Percentiles rank a stretch among this genome's conserved stretches.
These are phyloP conservation scores for Chlorops oryzae DNA, from an alignment of 1,140 invertebrate genomes.

Conservation along the genomic window DNA sequence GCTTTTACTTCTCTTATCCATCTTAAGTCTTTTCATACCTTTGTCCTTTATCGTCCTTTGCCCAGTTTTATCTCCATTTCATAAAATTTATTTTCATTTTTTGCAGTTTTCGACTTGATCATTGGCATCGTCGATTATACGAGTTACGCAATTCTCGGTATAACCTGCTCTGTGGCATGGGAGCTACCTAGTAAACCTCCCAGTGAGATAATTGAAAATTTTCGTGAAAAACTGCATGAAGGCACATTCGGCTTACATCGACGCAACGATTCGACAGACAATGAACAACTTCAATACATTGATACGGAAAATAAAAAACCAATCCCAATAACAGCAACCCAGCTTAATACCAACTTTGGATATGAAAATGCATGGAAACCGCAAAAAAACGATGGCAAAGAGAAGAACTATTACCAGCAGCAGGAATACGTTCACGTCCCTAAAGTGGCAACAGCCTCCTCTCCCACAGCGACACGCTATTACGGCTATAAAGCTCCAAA, in stretches of 20 bases:
- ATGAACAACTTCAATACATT: neutral
- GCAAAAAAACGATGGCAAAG: neutral
- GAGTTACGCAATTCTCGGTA: constrained; percentile 56
- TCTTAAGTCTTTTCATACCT: neutral
- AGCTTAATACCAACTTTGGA: too few relatives aligned
- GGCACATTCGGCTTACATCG: constrained; percentile 38
- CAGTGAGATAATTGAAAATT: constrained; percentile 41
- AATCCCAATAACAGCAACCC: neutral
- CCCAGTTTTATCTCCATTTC: neutral
- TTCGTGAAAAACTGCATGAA: constrained; percentile 36
- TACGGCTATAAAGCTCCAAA: too few relatives aligned
- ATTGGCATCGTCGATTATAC: constrained; percentile 44
- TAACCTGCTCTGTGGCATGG: constrained; percentile 67
- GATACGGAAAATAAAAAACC: too few relatives aligned
- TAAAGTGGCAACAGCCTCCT: too few relatives aligned
- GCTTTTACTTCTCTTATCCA: neutral
- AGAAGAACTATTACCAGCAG: too few relatives aligned
- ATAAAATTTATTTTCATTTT: constrained; percentile 1
- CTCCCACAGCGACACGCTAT: too few relatives aligned
- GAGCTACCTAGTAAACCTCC: constrained; percentile 60
- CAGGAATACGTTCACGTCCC: too few relatives aligned
- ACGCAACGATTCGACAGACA: constrained; percentile 20
- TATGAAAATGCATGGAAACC: too few relatives aligned
- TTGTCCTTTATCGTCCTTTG: neutral
- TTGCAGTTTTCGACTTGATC: constrained; percentile 40